These are phyloP conservation scores for Nasonia oneida DNA, from an alignment of 2,888 invertebrate genomes.

Conservation along the genomic window DNA sequence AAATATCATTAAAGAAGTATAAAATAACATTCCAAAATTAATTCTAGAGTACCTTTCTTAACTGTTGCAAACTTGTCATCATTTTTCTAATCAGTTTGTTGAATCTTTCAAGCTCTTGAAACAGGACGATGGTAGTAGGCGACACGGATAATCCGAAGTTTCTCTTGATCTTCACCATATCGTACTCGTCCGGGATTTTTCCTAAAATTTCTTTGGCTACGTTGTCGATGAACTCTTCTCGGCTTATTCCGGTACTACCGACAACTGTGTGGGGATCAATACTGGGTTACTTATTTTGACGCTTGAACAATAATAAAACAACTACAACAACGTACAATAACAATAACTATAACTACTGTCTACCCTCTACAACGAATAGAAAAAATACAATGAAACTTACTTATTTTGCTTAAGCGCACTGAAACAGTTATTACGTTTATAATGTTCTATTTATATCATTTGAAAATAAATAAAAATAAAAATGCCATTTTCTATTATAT, in stretches of 20 bases:
- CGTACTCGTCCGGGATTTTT: constrained; percentile 88
- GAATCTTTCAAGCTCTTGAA: constrained; percentile 94
- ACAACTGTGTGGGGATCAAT: constrained; percentile 80
- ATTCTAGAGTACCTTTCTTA: constrained; percentile 82
- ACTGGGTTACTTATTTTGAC: not conserved
- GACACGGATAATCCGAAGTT: constrained; percentile 89
- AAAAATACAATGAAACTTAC: constrained; percentile 50
- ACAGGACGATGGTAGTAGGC: constrained; percentile 91
- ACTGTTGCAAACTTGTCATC: constrained; percentile 84
- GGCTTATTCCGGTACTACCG: constrained; percentile 86
- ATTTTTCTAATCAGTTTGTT: constrained; percentile 89
- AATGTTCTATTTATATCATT: not conserved
- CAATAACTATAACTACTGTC: not conserved
- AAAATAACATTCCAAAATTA: not conserved
- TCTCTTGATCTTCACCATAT: constrained; percentile 90
- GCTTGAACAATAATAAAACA: not conserved
- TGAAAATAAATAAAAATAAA: not conserved
- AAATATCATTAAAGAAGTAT: not conserved
- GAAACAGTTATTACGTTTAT: constrained; percentile 22
- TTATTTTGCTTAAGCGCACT: constrained; percentile 46
- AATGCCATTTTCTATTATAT: too few species aligned
- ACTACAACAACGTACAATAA: not conserved
- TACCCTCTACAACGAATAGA: constrained; percentile 6
- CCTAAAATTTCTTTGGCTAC: constrained; percentile 89
- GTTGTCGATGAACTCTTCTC: constrained; percentile 91